phyloP scores from a whole-genome alignment of 1,140 invertebrate species.

The Aphaenogaster rudis region DNA sequence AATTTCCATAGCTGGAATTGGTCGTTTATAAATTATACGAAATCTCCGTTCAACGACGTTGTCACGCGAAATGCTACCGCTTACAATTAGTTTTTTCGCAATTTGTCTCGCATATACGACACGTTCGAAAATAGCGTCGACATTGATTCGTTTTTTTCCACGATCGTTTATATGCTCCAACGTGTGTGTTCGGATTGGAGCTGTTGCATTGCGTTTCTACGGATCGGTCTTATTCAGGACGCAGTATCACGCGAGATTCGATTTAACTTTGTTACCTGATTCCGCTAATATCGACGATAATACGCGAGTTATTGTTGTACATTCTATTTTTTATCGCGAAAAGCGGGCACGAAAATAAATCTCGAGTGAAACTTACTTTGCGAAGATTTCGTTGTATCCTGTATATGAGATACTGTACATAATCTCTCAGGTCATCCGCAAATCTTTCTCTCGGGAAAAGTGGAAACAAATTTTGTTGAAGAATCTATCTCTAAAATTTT shows the following conservation, averaged over 20 bases:
- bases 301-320: neutral
- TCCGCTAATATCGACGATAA: neutral
- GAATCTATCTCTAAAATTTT: slow-evolving; percentile 2
- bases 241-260: slow-evolving; percentile 22
- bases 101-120: neutral
- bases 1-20: neutral
- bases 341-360: neutral
- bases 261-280: slow-evolving; percentile 33
- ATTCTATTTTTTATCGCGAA: slow-evolving; percentile 12
- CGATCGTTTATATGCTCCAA: neutral
- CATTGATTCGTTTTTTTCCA: slow-evolving; percentile 14
- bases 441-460: neutral
- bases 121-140: slow-evolving; percentile 11
- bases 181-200: neutral
- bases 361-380: neutral
- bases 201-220: neutral
- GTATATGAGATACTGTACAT: neutral
- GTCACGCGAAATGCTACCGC: neutral
- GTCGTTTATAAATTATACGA: neutral
- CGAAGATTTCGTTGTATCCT: neutral
- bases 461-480: neutral
- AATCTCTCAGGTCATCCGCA: neutral
- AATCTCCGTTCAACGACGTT: neutral
- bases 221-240: slow-evolving; percentile 7
- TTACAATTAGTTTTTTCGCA: neutral